Base-by-base conservation (phyloP, 1,140 invertebrate genomes). In the Tetraneura akinire region DNA sequence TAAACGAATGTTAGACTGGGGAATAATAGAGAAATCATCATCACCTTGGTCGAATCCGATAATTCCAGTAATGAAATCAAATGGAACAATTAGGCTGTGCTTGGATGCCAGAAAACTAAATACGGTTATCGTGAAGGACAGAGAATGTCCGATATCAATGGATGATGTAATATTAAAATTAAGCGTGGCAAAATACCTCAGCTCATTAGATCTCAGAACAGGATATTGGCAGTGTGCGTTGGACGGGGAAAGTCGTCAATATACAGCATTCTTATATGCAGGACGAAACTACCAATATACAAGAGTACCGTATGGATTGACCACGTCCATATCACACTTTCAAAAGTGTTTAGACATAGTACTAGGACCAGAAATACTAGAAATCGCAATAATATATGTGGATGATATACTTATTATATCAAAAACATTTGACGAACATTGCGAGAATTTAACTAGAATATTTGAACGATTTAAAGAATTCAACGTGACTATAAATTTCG, bases 341-440 rank as follows among this genome's bases (percentile, higher is more conserved):
- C 66, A 70, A 49, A 70, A 70, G 16, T 14, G 42, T 21, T 5
- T 70, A 2, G 21, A 70, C 16, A 49, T 3, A 21, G 66, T 70
- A 49, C 13, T 70, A 1, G 66, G 42, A 3, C 10, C 21, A 1
- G 9, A 23, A 21, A 49, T 29, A 2, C 23, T 23, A 14, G 21
- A n/a, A 23, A 49, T 13, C 21, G 29, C 57, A 6, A 26, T 23
- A 1, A 55, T 32, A n/a, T 76, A 76, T 32, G 51, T 76, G 1
- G 70, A 73, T 26, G 70, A 73, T 21, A 73, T 73, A 18, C 23
- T 73, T 23, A 53, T 53, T n/a, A 60, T 4, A 1, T 60, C 55
- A 11, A 32, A 55, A 0, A 76, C 0, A 1, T 55, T 76, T 11
- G 4, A 57, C 0, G 49, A 76, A 42, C 71, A 76, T 14, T 6